A percentile compares a stretch with the other conserved stretches of the same genome.
Evolutionary conservation across 2,888 invertebrate species (phyloP).

Genomic region (Lutraria lutraria): DNA sequence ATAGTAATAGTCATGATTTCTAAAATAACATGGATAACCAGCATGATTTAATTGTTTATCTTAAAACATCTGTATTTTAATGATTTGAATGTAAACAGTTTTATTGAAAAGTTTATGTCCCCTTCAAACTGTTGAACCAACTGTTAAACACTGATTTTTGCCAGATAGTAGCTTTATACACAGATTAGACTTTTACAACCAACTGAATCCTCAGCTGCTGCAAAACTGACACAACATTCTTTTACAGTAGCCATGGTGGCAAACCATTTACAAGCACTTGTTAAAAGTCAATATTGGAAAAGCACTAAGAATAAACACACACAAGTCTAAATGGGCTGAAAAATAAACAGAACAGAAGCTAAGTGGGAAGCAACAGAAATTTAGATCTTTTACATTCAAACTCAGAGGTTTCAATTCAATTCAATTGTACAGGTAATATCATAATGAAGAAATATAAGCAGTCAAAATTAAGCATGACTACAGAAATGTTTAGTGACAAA

Average conservation of each 20-base stretch:
- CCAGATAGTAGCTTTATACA: not conserved
- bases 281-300: conserved; percentile 11
- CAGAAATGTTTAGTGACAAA: too few relatives aligned
- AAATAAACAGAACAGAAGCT: not conserved
- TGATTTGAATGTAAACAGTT: not conserved
- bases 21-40: too few relatives aligned
- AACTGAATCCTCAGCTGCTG: not conserved
- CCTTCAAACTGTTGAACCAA: not conserved
- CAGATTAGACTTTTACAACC: not conserved
- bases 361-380: not conserved
- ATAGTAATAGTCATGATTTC: too few relatives aligned
- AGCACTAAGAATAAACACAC: not conserved
- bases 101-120: not conserved
- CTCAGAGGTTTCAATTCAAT: too few relatives aligned
- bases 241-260: not conserved
- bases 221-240: not conserved
- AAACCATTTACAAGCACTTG: not conserved
- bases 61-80: too few relatives aligned
- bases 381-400: too few relatives aligned
- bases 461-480: too few relatives aligned
- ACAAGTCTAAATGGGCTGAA: not conserved
- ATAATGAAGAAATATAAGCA: too few relatives aligned
- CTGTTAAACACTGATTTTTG: not conserved
- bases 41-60: too few relatives aligned
- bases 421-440: too few relatives aligned